Base-by-base conservation (phyloP, 1,140 invertebrate species). In the Euwallacea similis region DNA sequence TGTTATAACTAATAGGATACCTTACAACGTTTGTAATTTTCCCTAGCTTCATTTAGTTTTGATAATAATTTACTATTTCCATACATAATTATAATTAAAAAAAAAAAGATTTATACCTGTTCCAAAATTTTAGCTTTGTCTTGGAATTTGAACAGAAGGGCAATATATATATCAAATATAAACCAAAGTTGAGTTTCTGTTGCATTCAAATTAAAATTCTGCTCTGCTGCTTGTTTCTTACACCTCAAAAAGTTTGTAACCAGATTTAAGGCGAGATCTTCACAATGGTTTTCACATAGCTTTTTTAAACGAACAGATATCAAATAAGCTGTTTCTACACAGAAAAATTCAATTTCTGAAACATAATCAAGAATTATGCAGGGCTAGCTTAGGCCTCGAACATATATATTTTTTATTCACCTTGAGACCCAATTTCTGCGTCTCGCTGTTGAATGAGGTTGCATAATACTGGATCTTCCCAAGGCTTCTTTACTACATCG, bases 161-260 rank as follows among this genome's bases (percentile, higher is more conserved):
- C 79, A 13, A 82, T 74, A 64, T 80, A 79, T n/a, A 81, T 77
- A 72, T 82, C 81, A 54, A 82, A 79, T 69, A 80, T 77, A 66
- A 80, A 82, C 67, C 78, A 77, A 58, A 79, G 77, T 46, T 81
- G 80, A 56, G 76, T 77, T 65, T 79, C 77, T 2, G 79, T 80
- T 13, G 79, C 77, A 73, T 78, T 79, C 21, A 81, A 61, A 68
- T 69, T 81, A 53, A 79, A 77, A 63, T 80, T 77, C 50, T 76
- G 72, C 10, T 56, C 61, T 64, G 75, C 74, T 9, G 79, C 74
- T 62, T 76, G 66, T 58, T 79, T 75, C 43, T 78, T 76, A 69
- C 76, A 81, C 13, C 76, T 79, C 73, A 81, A 76, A 58, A 79
- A 81, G 56, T 79, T 74, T 44, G 77, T 79, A 42, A 79, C 79